phyloP scores from a whole-genome alignment of 1,140 invertebrate genomes.

The Phenacoccus solenopsis region DNA sequence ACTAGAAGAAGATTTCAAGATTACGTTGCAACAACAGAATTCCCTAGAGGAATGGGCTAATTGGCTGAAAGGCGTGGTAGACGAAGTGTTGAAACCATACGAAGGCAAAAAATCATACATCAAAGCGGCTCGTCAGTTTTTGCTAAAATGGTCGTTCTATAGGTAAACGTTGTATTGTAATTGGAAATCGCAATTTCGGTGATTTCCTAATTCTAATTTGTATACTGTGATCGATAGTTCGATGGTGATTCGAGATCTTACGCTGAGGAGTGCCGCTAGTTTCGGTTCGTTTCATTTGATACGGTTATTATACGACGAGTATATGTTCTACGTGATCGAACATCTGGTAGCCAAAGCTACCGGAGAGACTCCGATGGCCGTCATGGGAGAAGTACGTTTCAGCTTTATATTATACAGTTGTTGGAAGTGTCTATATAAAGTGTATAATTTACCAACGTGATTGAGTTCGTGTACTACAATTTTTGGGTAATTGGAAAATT shows the following conservation, averaged over 20 bases:
- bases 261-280: slow-evolving; percentile 86
- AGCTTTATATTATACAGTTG: too few relatives aligned
- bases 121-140: slow-evolving; percentile 83
- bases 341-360: slow-evolving; percentile 86
- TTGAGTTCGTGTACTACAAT: too few relatives aligned
- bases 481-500: too few relatives aligned
- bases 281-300: slow-evolving; percentile 99
- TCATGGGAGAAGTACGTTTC: slow-evolving; percentile 65
- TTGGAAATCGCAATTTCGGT: too few relatives aligned
- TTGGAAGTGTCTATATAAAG: too few relatives aligned
- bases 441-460: too few relatives aligned
- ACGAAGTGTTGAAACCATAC: slow-evolving; percentile 74
- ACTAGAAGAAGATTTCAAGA: slow-evolving; percentile 87
- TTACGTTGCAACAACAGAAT: slow-evolving; percentile 81
- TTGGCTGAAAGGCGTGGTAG: slow-evolving; percentile 89
- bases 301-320: slow-evolving; percentile 93
- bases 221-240: slow-evolving; percentile 74
- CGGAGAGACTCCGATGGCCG: slow-evolving; percentile 82
- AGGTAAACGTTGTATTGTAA: slow-evolving; percentile 41
- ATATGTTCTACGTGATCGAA: slow-evolving; percentile 98
- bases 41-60: slow-evolving; percentile 92
- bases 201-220: too few relatives aligned
- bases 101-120: slow-evolving; percentile 73
- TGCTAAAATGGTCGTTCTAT: slow-evolving; percentile 98
- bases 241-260: slow-evolving; percentile 90